Conservation (phyloP, 92 coral and sea anemone species). For the Scolanthus callimorphus region DNA sequence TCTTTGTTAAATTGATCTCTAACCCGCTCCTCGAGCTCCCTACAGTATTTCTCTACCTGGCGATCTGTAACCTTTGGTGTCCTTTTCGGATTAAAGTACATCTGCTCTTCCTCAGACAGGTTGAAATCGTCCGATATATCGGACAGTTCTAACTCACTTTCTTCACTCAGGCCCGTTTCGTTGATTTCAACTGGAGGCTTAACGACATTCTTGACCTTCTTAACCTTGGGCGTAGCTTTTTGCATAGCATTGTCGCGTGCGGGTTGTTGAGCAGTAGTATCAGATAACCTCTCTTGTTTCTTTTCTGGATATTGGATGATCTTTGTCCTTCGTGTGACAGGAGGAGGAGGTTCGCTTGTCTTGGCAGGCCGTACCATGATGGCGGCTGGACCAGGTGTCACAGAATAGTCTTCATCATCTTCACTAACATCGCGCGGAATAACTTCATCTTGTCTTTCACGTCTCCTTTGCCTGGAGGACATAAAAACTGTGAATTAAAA, state of each 20-base stretch:
- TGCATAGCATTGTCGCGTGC: neutral
- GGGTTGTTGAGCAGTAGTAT: neutral
- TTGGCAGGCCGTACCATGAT: slow-evolving; percentile 24
- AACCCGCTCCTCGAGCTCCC: slow-evolving; percentile 25
- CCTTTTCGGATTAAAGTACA: slow-evolving; percentile 30
- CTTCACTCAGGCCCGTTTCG: slow-evolving; percentile 64
- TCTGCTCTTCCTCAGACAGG: slow-evolving; percentile 61
- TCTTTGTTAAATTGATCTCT: slow-evolving; percentile 29
- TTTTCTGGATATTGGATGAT: neutral
- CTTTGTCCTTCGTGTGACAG: neutral
- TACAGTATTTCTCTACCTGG: slow-evolving; percentile 28
- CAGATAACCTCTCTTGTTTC: neutral
- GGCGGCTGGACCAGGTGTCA: too few relatives aligned
- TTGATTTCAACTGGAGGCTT: slow-evolving; percentile 15
- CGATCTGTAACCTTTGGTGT: slow-evolving; percentile 14
- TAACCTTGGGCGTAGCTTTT: neutral
- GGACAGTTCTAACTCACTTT: slow-evolving; percentile 83
- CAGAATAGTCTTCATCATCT: too few relatives aligned
- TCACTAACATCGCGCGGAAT: neutral
- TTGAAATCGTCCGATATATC: slow-evolving; percentile 59
- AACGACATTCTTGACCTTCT: neutral
- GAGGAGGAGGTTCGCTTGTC: slow-evolving; percentile 2
- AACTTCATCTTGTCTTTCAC: neutral
- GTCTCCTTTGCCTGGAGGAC: neutral
- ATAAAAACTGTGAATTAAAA: neutral